These are phyloP conservation scores for Tromatobia lineatoria DNA, from an alignment of 2,888 invertebrate genomes.

Conservation along the genomic window DNA sequence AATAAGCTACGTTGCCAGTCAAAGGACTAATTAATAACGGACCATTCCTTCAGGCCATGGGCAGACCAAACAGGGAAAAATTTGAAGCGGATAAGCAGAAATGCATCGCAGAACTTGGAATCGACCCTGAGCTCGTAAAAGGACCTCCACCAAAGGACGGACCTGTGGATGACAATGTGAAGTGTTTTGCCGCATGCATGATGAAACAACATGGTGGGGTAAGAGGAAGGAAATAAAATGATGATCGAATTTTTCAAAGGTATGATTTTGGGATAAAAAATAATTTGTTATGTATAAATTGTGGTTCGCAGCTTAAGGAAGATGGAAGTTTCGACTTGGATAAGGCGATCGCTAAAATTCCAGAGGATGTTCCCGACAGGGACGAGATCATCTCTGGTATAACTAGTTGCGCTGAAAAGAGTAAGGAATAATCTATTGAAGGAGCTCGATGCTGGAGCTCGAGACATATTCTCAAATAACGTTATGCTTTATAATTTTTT, in stretches of 20 bases:
- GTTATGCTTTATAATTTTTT: not conserved
- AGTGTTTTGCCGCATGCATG: constrained; percentile 68
- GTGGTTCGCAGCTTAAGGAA: constrained; percentile 54
- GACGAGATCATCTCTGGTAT: constrained; percentile 51
- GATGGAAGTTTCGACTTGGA: constrained; percentile 64
- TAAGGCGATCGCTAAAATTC: constrained; percentile 24
- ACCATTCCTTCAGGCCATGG: constrained; percentile 20
- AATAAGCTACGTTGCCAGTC: too few relatives aligned
- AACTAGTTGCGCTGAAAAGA: constrained; percentile 51
- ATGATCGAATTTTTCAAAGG: not conserved
- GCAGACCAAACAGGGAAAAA: constrained; percentile 3
- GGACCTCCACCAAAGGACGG: not conserved
- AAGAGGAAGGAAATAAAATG: constrained; percentile 14
- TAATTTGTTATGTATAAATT: not conserved
- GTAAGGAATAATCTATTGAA: constrained; percentile 27
- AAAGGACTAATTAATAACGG: not conserved
- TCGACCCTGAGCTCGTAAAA: constrained; percentile 8
- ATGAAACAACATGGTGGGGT: constrained; percentile 62
- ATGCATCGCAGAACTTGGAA: constrained; percentile 49
- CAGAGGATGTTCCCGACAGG: constrained; percentile 46
- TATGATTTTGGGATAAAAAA: not conserved
- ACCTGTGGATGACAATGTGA: constrained; percentile 45
- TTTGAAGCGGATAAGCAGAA: constrained; percentile 27
- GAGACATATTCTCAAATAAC: not conserved
- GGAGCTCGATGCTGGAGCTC: not conserved